Evolutionary conservation across 37 sponge, comb jelly and placozoan genomes (phyloP).

Genomic region (Eunapius fragilis): DNA sequence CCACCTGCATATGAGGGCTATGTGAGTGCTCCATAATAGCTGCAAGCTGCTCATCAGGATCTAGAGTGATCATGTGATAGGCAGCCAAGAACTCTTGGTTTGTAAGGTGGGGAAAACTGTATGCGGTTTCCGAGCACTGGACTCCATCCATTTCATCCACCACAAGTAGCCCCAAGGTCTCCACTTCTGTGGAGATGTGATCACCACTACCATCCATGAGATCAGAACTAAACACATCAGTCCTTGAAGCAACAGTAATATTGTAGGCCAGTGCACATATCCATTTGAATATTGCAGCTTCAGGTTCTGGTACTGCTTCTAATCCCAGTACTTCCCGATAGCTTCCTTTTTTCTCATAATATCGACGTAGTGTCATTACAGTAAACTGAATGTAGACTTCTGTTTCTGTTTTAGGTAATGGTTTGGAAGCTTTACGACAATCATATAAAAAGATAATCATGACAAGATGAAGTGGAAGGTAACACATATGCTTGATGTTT

Average conservation of each 20-base stretch:
- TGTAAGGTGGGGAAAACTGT: slow-evolving; percentile 29
- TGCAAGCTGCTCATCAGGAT: neutral
- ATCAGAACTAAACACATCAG: neutral
- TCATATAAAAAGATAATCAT: slow-evolving; percentile 20
- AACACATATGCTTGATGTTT: slow-evolving; percentile 33
- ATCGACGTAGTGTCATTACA: neutral
- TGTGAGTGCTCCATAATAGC: neutral
- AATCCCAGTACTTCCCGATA: neutral
- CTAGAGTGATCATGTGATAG: neutral
- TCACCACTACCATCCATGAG: neutral
- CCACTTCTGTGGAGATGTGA: neutral
- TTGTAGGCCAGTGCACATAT: slow-evolving; percentile 29
- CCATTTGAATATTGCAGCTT: neutral
- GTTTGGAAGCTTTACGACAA: neutral
- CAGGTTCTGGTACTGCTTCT: neutral
- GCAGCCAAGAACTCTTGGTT: slow-evolving; percentile 35
- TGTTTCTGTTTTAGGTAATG: slow-evolving; percentile 30
- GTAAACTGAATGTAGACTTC: slow-evolving; percentile 23
- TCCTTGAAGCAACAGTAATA: neutral
- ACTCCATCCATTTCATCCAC: neutral
- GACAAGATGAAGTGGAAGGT: slow-evolving; percentile 28
- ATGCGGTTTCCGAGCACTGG: neutral
- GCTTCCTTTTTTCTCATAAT: neutral
- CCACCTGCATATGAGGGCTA: slow-evolving; percentile 5
- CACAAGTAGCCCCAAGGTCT: slow-evolving; percentile 9